phyloP scores from a whole-genome alignment of 2,888 invertebrate genomes.

The Ypsolopha sequella region DNA sequence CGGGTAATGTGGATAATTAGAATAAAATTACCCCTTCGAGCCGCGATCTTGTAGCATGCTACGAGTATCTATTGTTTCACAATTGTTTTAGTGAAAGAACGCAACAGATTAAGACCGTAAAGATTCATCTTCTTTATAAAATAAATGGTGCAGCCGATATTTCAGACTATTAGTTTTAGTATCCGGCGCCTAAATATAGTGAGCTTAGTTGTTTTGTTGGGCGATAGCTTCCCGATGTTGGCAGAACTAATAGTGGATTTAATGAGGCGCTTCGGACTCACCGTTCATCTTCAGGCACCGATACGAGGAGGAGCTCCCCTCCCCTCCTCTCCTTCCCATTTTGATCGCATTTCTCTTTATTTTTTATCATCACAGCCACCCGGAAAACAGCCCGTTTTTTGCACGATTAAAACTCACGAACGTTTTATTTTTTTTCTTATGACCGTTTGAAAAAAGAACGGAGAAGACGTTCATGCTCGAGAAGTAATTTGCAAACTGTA shows the following conservation, averaged over 20 bases:
- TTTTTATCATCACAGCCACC: slow-evolving; percentile 35
- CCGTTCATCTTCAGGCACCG: slow-evolving; percentile 67
- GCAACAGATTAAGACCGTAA: too few species aligned
- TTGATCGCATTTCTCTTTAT: slow-evolving; percentile 56
- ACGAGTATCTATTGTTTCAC: too few species aligned
- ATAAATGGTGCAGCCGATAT: too few species aligned
- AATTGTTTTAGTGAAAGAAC: too few species aligned
- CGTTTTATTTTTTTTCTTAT: slow-evolving; percentile 9
- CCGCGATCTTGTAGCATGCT: too few species aligned
- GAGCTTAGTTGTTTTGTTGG: too few species aligned
- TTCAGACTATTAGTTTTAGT: too few species aligned
- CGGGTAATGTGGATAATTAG: too few species aligned
- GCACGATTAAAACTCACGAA: not conserved
- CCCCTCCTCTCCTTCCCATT: slow-evolving; percentile 47
- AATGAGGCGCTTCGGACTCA: slow-evolving; percentile 58
- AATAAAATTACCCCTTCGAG: too few species aligned
- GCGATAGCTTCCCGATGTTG: too few species aligned
- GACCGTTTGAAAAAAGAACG: slow-evolving; percentile 3
- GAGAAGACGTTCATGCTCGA: slow-evolving; percentile 21
- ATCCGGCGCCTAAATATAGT: too few species aligned
- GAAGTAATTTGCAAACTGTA: slow-evolving; percentile 33
- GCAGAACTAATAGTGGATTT: slow-evolving; percentile 42
- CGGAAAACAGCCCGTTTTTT: not conserved
- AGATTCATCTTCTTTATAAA: too few species aligned
- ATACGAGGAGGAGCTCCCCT: slow-evolving; percentile 50